phyloP scores from a whole-genome alignment of 2,797 vertebrate genomes.

The Mormyrus hasselquistii region DNA sequence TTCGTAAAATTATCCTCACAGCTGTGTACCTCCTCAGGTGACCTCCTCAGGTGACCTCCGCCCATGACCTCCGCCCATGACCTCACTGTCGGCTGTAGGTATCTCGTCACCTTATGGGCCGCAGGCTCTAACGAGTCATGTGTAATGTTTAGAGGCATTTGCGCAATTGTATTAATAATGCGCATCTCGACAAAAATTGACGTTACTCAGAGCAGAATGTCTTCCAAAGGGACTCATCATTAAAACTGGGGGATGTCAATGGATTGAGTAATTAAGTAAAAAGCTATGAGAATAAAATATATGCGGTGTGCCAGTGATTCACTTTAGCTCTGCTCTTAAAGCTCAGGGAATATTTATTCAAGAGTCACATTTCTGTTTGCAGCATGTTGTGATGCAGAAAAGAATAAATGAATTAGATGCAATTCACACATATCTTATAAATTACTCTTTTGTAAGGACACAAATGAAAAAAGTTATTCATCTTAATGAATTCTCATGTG shows the following conservation, averaged over 20 bases:
- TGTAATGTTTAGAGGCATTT: not conserved
- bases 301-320: not conserved
- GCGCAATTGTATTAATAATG: not conserved
- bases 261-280: not conserved
- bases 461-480: not conserved
- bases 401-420: not conserved
- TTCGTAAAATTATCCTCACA: not conserved
- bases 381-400: not conserved
- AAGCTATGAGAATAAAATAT: not conserved
- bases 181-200: not conserved
- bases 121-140: not conserved
- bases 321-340: not conserved
- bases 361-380: not conserved
- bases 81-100: not conserved
- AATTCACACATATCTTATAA: not conserved
- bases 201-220: not conserved
- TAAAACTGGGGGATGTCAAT: not conserved
- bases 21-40: not conserved
- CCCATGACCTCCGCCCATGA: not conserved
- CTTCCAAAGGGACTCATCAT: not conserved
- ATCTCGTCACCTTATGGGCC: not conserved
- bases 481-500: not conserved
- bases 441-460: not conserved
- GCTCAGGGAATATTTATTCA: not conserved
- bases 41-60: not conserved